Evolutionary conservation across 2,113 vertebrate genomes (phyloP), one percentile per base, ranked within the genome.

Genomic region (Chunga burmeisteri): DNA sequence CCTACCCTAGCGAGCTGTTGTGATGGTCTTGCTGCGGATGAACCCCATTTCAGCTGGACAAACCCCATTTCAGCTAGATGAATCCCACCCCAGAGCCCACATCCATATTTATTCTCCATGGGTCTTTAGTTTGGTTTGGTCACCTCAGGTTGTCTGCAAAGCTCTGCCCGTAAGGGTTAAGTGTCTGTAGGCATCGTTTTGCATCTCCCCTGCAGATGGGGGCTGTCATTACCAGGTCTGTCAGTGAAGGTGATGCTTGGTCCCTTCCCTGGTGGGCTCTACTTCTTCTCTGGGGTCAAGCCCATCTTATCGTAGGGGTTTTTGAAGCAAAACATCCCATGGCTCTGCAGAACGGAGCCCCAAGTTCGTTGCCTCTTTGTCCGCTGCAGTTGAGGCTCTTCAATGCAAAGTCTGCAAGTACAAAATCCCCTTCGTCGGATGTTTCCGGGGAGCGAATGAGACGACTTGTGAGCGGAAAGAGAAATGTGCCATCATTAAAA

Each of bases 281-380:
- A 2, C 6, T 4, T 4, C 32, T 30, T 22, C 52, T 23, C n/a
- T 5, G 25, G 46, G 62, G 38, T n/a, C 40, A 30, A n/a, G 11
- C 7, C 12, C 34, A 9, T 16, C 34, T 22, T 20, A 3, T 11
- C 0, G 0, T 16, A 21, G 53, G 25, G 40, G 7, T 4, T 8
- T 16, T 13, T 3, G 32, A 36, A 38, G 52, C 13, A 8, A 25
- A 15, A 16, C 11, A 10, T 2, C 9, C 2, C 17, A 1, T 3
- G 3, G 32, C 46, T 40, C 6, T 29, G 10, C 15, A 13, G 22
- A 2, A 4, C 0, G 0, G 49, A 42, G 12, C 34, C 9, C n/a
- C 6, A 2, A 2, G 3, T 5, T 55, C 27, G 16, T 2, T 8
- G 11, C 4, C 4, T 50, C 14, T 23, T 23, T 4, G 0, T 2